Base-by-base conservation (phyloP, 2,888 invertebrate genomes). In the Gisinianus flammeolus region DNA sequence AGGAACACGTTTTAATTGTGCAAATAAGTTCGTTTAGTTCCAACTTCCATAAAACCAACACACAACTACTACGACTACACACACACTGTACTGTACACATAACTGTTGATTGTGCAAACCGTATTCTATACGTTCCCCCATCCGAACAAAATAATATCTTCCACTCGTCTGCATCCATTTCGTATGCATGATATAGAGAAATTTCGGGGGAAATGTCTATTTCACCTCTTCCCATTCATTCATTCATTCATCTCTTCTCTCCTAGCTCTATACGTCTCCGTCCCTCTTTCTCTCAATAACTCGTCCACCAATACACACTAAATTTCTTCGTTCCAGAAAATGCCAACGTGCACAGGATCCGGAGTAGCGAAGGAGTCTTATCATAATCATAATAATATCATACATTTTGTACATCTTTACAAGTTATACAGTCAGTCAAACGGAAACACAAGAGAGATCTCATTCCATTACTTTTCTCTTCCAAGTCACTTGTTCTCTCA, bases 21-120 rank as follows among this genome's bases (percentile, higher is more conserved):
- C 62, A 62, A 62, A 62, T 62, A 62, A 62, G 62, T 54, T 54
- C 54, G 54, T 54, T 54, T 54, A 54, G n/a, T 26, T 62, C 10
- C 62, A 62, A 62, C 62, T 62, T 62, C 62, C 62, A 62, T 62
- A 62, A 62, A 62, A 62, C 62, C 28, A 62, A 62, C 62, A 62
- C 62, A 62, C 62, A 62, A 4, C 8, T 44, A 44, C 44, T 44
- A 6, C 44, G 12, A 44, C 44, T 44, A 44, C 8, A 44, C 44
- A 44, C 44, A 44, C 19, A 44, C 44, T 35, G 35, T 8, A 35
- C 44, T 35, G 35, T 8, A 35, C 44, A 6, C 26, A 26, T 62
- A 62, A 62, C 62, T 62, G 62, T 62, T 62, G 62, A 62, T 62
- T 62, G 62, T 62, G 62, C 62, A 62, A 54, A 54, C 5, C 26